phyloP scores from a whole-genome alignment of 2,888 invertebrate species.

The Hydraecia micacea region DNA sequence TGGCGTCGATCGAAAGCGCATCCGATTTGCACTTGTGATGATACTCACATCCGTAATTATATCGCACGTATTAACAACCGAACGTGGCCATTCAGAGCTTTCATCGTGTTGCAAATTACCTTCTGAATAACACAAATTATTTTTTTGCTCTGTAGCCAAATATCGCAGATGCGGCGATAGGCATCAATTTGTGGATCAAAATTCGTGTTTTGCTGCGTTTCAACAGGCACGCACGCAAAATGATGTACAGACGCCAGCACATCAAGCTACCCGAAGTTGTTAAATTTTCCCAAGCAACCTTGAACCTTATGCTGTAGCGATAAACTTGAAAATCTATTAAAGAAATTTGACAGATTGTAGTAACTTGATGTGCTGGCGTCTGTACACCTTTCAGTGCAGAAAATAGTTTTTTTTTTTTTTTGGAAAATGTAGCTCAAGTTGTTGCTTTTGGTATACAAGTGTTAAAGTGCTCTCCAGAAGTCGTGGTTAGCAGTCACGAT shows the following conservation, averaged over 20 bases:
- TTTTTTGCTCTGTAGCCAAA: conserved; percentile 49
- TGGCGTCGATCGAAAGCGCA: conserved; percentile 54
- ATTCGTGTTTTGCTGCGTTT: conserved; percentile 50
- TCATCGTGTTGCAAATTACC: conserved; percentile 55
- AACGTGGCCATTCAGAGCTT: conserved; percentile 48
- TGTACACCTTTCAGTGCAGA: conserved; percentile 51
- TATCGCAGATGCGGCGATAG: conserved; percentile 49
- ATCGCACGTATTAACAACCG: conserved; percentile 50
- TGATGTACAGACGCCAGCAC: too few relatives aligned
- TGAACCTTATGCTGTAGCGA: too few relatives aligned
- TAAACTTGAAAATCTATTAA: too few relatives aligned
- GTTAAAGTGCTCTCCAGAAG: conserved; percentile 21
- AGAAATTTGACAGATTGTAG: too few relatives aligned
- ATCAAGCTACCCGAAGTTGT: too few relatives aligned
- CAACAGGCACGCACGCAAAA: conserved; percentile 40
- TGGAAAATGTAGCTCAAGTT: conserved; percentile 9
- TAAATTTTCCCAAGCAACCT: too few relatives aligned
- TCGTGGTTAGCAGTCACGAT: conserved; percentile 59
- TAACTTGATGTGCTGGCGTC: too few relatives aligned
- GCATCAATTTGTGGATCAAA: conserved; percentile 56
- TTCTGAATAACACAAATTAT: conserved; percentile 50
- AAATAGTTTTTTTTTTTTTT: conserved; percentile 34
- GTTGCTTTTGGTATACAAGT: conserved; percentile 23
- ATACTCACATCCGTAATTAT: conserved; percentile 63
- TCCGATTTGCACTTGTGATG: conserved; percentile 59